Evolutionary conservation across 2,797 vertebrate species (phyloP).

Genomic region (Craterocephalus amniculus): DNA sequence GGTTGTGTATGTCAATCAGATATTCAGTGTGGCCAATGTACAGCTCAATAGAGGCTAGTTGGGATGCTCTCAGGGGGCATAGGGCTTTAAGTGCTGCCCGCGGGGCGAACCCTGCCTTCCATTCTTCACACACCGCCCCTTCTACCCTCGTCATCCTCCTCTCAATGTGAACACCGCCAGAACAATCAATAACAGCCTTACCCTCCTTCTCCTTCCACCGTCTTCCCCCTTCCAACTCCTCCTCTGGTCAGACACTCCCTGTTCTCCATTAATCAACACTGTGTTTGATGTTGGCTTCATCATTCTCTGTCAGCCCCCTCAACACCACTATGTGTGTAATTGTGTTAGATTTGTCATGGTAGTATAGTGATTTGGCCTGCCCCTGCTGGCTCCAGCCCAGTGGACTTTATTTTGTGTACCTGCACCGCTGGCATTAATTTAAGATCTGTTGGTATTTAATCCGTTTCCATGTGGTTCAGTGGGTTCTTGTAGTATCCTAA

Average conservation of each 20-base stretch:
- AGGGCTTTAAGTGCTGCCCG: slow-evolving; percentile 74
- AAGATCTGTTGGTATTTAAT: slow-evolving; percentile 54
- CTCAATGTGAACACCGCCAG: slow-evolving; percentile 64
- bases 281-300: slow-evolving; percentile 78
- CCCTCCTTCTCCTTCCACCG: slow-evolving; percentile 20
- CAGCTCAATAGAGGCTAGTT: slow-evolving; percentile 70
- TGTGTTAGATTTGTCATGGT: slow-evolving; percentile 78
- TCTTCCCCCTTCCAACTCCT: slow-evolving; percentile 32
- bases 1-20: slow-evolving; percentile 68
- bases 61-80: slow-evolving; percentile 72
- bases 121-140: slow-evolving; percentile 53
- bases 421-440: slow-evolving; percentile 50
- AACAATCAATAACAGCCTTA: slow-evolving; percentile 74
- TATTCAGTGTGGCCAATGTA: slow-evolving; percentile 76
- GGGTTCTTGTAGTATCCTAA: slow-evolving; percentile 13
- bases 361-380: slow-evolving; percentile 49
- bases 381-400: slow-evolving; percentile 52
- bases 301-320: slow-evolving; percentile 72
- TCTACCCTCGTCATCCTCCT: slow-evolving; percentile 43
- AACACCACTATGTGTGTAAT: slow-evolving; percentile 74
- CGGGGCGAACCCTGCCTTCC: slow-evolving; percentile 69
- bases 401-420: slow-evolving; percentile 54
- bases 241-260: slow-evolving; percentile 69
- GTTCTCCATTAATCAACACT: slow-evolving; percentile 74
- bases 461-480: slow-evolving; percentile 53